phyloP scores from a whole-genome alignment of 2,888 invertebrate species.

The Pachydiplax longipennis region DNA sequence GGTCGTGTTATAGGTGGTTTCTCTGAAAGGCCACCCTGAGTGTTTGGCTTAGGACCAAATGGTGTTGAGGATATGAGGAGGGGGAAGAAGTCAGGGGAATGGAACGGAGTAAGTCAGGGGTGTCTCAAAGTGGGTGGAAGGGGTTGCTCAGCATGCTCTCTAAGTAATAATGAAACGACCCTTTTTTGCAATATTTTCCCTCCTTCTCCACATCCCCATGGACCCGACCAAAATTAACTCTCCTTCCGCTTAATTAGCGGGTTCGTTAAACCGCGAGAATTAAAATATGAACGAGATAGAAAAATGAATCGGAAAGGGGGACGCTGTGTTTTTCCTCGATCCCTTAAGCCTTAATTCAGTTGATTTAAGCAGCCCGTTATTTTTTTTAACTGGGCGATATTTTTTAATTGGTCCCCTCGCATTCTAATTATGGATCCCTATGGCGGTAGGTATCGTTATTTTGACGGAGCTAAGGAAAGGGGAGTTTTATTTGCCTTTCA shows the following conservation, averaged over 20 bases:
- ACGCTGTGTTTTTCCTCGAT: background rate
- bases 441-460: slow-evolving; percentile 29
- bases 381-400: slow-evolving; percentile 30
- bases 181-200: background rate
- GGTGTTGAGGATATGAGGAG: background rate
- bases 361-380: slow-evolving; percentile 26
- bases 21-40: slow-evolving; percentile 41
- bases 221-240: background rate
- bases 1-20: slow-evolving; percentile 41
- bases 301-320: background rate
- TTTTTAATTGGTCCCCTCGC: slow-evolving; percentile 33
- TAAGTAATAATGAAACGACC: background rate
- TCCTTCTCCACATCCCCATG: background rate
- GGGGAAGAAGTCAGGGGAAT: background rate
- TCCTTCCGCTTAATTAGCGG: background rate
- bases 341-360: slow-evolving; percentile 22
- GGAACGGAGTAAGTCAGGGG: background rate
- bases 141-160: background rate
- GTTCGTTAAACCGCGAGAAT: slow-evolving; percentile 6
- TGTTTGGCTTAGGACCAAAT: slow-evolving; percentile 42
- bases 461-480: slow-evolving; percentile 11
- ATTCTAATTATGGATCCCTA: slow-evolving; percentile 22
- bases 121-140: background rate
- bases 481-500: slow-evolving; percentile 16
- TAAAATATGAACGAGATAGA: background rate